Evolutionary conservation across 2,113 vertebrate species (phyloP), one percentile per base, ranked within the genome.

Genomic region (Cyprinodon brontotheroides): DNA sequence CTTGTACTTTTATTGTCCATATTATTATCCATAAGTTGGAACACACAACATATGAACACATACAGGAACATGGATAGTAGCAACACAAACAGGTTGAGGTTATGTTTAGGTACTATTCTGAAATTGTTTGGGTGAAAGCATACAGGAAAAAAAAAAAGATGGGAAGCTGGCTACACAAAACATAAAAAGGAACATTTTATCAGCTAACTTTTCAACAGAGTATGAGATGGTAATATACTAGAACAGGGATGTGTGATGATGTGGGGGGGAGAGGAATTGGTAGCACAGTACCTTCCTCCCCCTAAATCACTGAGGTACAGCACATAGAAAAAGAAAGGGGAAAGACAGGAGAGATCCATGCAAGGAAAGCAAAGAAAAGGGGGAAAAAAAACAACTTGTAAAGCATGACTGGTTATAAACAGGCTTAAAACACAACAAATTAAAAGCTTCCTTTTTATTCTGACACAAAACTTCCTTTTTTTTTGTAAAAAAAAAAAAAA

Each of bases 301-400:
- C 93, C 94, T 91, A 95, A 94, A 90, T 95, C 94, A 93, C 94
- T 95, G 93, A 92, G 87, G 92, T 91, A 93, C 92, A 88, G 91
- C 93, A 91, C 86, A 90, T 92, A 94, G 91, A 93, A 86, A 93
- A 91, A 91, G 89, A 87, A 89, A 90, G 59, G 92, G 88, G 88
- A 89, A 43, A 92, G 88, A 90, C 85, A 92, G 87, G 85, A 92
- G 86, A 90, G 88, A 92, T 86, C 88, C 85, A 88, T 80, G 87
- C 87, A 89, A 91, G 89, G 86, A 87, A 83, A 89, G 75, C 68
- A 80, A 82, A 89, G 61, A 40, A 79, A 78, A 29, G 29, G 29
- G 29, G 29, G 29, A 66, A 81, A 83, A 70, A n/a, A 86, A 87
- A 86, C 1, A 22, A 70, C 43, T 84, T 65, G 59, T 76, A 89